Evolutionary conservation across 64 coral and sea anemone species (phyloP), one percentile per base, ranked within the genome.

Genomic region (Pocillopora damicornis): DNA sequence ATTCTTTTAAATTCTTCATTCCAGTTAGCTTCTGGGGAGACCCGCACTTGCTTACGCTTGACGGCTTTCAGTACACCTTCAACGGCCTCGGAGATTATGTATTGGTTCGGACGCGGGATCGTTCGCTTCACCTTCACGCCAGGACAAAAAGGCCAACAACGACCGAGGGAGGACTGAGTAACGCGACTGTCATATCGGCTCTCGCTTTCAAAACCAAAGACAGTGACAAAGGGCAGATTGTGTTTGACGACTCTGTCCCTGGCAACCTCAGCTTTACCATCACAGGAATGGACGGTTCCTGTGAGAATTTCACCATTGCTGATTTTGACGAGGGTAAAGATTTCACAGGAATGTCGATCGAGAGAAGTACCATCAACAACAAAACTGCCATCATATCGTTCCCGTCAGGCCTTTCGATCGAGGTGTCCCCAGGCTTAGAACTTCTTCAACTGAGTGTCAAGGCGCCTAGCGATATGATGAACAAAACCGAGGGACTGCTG

Each of bases 61-160:
- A 96, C 88, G 83, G 91, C 42, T 60, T 37, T 9, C 86, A 93
- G 78, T 96, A 93, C 76, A 90, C 94, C 13, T 96, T 96, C 30
- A 96, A 96, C 56, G 94, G 94, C 15, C 86, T 93, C 68, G 94
- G 94, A 61, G 94, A 96, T 14, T 96, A 96, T 22, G 73, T 88
- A 13, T 58, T 96, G 78, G 58, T 93, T 58, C 84, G 37, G 9
- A 74, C 76, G 6, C 34, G 74, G 1, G 89, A 96, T 84, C 42
- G 60, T 16, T 88, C 60, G 0, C 84, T 86, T 63, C 76, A 78
- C 34, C 82, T 96, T 26, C 94, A 96, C 17, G 91, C 76, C 11
- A 87, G 83, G 57, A 96, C 94, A 17, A 13, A 42, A 23, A 86
- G 94, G 63, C 82, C 94, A 1, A 51, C 17, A 5, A 81, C 75